Base-by-base conservation (phyloP, 1,140 invertebrate species). In the Anoplophora glabripennis region DNA sequence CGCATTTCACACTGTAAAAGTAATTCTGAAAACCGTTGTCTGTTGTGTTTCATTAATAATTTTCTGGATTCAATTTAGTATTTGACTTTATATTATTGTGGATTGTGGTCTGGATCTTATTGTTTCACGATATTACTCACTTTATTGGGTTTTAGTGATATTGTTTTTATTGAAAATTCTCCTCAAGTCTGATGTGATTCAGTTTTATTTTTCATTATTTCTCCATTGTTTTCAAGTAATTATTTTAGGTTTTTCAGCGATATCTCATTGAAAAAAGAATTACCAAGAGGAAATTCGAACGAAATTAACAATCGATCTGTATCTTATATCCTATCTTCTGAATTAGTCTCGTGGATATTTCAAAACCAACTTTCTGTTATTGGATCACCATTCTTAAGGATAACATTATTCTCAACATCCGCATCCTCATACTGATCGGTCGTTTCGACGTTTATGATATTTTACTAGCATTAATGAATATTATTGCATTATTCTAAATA, bases 31-130 rank as follows among this genome's bases (percentile, higher is more conserved):
- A 66, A 66, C 17, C 63, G 64, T 63, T 65, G 59, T 66, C 63
- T 69, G 65, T 69, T 71, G 51, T 65, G 60, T 69, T 68, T 64
- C 64, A 67, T 72, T 70, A 70, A 68, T 68, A 72, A 72, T 72
- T 68, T 72, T 65, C 68, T 59, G 63, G 65, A 68, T 70, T 72
- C 70, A 55, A 63, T 72, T 72, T 64, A 57, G 57, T 70, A 68
- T 70, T 72, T 72, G 68, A 68, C 63, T 71, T 68, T 61, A 72
- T 70, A 60, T 64, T 61, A 72, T 69, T 68, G 64, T 64, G 63
- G 21, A 58, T 63, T 59, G 51, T 52, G 37, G 55, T 66, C 59
- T 63, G 61, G 59, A 63, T 68, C 63, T 66, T 68, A 70, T 71
- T 65, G 60, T 70, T 66, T 63, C 61, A 60, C 61, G 62, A 65